Evolutionary conservation across 1,140 invertebrate species (phyloP).

Genomic region (Notospermus geniculatus): DNA sequence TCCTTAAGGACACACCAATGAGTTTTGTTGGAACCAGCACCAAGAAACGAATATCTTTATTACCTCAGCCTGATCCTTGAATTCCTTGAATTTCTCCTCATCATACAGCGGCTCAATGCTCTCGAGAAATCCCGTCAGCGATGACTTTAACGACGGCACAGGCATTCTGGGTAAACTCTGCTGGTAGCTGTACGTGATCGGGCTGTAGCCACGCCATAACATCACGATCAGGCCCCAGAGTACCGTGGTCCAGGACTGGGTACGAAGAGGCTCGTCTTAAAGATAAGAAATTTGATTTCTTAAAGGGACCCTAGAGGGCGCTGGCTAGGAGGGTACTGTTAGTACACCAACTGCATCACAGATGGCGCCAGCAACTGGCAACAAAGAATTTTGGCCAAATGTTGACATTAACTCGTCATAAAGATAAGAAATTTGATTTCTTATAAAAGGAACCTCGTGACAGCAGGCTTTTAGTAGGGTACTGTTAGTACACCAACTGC

Average conservation of each 20-base stretch:
- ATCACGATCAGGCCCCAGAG: constrained; percentile 55
- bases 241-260: constrained; percentile 50
- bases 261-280: constrained; percentile 54
- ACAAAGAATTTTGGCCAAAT: too few species aligned
- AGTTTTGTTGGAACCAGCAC: too few species aligned
- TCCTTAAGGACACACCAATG: too few species aligned
- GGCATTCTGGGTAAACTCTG: constrained; percentile 54
- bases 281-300: neutral
- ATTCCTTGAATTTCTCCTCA: constrained; percentile 47
- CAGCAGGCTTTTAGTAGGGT: too few species aligned
- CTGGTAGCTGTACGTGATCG: constrained; percentile 59
- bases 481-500: too few species aligned
- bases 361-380: too few species aligned
- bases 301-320: too few species aligned
- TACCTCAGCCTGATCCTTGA: constrained; percentile 50
- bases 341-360: too few species aligned
- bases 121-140: constrained; percentile 52
- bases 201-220: constrained; percentile 57
- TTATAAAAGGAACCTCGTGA: too few species aligned
- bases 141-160: constrained; percentile 56
- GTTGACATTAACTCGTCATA: too few species aligned
- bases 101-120: constrained; percentile 58
- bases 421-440: constrained; percentile 2
- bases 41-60: too few species aligned
- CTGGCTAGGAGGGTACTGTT: too few species aligned